Percentiles rank a stretch among this genome's conserved stretches.
phyloP scores from a whole-genome alignment of 37 sponge, comb jelly and placozoan genomes.

The Cliona cf. orientalis region DNA sequence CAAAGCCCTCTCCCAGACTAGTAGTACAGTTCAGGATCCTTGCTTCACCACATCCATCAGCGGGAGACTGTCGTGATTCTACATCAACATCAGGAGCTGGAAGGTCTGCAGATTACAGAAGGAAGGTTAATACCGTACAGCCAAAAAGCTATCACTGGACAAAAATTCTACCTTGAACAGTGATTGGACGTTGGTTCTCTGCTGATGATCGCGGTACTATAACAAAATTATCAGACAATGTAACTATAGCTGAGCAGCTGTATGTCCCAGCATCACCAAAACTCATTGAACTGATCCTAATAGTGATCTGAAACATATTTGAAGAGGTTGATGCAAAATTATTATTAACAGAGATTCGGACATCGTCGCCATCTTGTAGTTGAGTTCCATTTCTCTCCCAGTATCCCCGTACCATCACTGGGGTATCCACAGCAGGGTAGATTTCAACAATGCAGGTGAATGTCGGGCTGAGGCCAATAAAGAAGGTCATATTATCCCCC shows the following conservation, averaged over 20 bases:
- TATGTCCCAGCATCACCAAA: neutral
- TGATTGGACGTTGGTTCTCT: neutral
- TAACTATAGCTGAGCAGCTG: neutral
- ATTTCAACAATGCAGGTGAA: constrained; percentile 1
- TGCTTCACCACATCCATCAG: too few species aligned
- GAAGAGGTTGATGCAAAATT: neutral
- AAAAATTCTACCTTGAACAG: too few species aligned
- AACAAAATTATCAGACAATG: neutral
- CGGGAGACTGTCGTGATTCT: neutral
- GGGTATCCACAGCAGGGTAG: constrained; percentile 10
- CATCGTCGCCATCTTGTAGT: neutral
- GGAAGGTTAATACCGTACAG: too few species aligned
- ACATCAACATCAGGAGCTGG: constrained; percentile 24
- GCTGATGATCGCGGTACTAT: neutral
- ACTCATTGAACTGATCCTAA: neutral
- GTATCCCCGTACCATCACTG: neutral
- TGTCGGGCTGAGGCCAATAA: constrained; percentile 10
- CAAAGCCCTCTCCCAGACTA: too few species aligned
- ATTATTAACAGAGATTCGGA: neutral
- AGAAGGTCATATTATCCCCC: constrained; percentile 13
- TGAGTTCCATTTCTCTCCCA: constrained; percentile 8
- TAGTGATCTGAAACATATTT: too few species aligned
- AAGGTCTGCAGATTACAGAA: too few species aligned
- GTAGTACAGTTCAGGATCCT: too few species aligned
- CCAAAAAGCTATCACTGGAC: too few species aligned